Evolutionary conservation across 2,888 invertebrate species (phyloP), one percentile per base, ranked within the genome.

Genomic region (Drosophila putrida): DNA sequence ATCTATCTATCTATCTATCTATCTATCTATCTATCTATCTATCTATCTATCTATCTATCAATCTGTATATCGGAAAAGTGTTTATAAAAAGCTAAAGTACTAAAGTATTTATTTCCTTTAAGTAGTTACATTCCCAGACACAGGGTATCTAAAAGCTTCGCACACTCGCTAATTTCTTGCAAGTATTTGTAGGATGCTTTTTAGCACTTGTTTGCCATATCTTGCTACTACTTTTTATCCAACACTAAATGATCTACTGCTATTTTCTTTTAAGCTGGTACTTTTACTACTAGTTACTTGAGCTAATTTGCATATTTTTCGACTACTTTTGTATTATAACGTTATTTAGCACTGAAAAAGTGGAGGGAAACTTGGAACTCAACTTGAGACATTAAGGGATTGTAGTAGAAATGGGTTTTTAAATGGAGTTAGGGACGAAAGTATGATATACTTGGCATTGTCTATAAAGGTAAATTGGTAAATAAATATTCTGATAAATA

Each of bases 281-380:
- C 25, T 5, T 36, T 9, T 13, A 13, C 50, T 9, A 27, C 25
- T 36, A 27, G 36, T 51, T 51, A 27, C 50, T 51, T 51, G 36
- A 36, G 36, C 36, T 51, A 51, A 51, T 51, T 51, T 51, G 50
- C 50, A 51, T 51, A 51, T 51, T 51, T 51, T 51, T 51, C 50
- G 50, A 36, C 36, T 51, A 27, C 27, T 51, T 36, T 27, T 36
- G 50, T 27, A 27, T 36, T 35, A 36, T 51, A 36, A 10, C 36
- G 50, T 51, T 51, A 36, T 27, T 36, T 25, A 27, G 27, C 36
- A 51, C 36, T 38, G 50, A 6, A 10, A 10, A 27, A 0, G 15
- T 11, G 6, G 28, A 4, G 28, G 2, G 20, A 3, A 20, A 6
- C 36, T 5, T 43, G 43, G 43, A 43, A n/a, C 11, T 43, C 11